Evolutionary conservation across 2,888 invertebrate genomes (phyloP), one percentile per base, ranked within the genome.

Genomic region (Drosophila peninsularis): DNA sequence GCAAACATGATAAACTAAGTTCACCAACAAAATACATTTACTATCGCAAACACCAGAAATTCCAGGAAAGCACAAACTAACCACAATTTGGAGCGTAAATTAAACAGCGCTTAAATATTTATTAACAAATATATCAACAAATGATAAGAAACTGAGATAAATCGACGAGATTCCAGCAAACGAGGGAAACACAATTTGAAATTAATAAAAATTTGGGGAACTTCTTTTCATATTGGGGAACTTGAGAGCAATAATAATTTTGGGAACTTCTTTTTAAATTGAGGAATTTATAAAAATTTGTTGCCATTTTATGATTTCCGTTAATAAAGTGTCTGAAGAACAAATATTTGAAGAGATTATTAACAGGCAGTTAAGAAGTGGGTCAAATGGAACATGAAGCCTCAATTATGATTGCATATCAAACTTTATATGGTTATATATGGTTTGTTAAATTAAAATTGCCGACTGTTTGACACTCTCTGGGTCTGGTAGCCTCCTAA

Each of bases 371-470:
- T 65, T 60, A 36, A 24, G 72, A 84, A 69, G 44, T 74, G 69
- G 71, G 80, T 88, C 88, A 85, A 77, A 56, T 64, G 53, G 45
- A 69, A 71, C 67, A 81, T 75, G 54, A 75, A 73, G 55, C 62
- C 37, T 65, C 62, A 67, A 73, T 84, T 73, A 70, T 52, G 27
- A 53, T 44, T 67, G 21, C 52, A 27, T 42, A 56, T 64, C 42
- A 53, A 56, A 34, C 52, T 45, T 36, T 21, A 42, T 42, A 42
- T 34, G 34, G 34, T 21, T 21, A 21, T 24, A 27, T 36, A 24
- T 27, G 47, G n/a, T 47, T 57, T 34, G 39, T 21, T 52, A 49
- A 65, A 54, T 42, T 34, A 77, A 54, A 63, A 42, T 54, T 53
- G 27, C 36, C 32, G 13, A 21, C 58, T 42, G 30, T 30, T 62